A percentile compares a stretch with the other conserved stretches of the same genome.
phyloP scores from a whole-genome alignment of 2,797 vertebrate genomes.

The Numenius phaeopus region DNA sequence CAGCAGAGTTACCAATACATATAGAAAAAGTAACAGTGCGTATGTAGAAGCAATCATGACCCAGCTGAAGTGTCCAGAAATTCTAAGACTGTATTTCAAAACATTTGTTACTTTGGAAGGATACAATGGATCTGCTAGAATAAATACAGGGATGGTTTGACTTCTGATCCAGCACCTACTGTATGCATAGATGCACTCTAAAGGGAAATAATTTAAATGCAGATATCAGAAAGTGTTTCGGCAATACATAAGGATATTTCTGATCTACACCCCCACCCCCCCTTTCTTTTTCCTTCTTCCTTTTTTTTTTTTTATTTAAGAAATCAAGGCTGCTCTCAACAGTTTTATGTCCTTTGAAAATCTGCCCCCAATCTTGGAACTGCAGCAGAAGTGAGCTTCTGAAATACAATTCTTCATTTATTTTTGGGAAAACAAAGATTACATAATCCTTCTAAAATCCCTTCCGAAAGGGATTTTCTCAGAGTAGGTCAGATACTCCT shows the following conservation, averaged over 20 bases:
- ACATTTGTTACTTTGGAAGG: not conserved
- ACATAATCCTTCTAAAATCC: not conserved
- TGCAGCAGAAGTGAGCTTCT: not conserved
- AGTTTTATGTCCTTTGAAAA: not conserved
- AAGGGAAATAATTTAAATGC: not conserved
- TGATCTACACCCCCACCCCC: not conserved
- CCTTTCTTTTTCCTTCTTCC: too few species aligned
- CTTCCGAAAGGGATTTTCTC: conserved; percentile 2
- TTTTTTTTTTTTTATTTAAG: not conserved
- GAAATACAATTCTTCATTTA: not conserved
- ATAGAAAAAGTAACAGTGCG: not conserved
- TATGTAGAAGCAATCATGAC: not conserved
- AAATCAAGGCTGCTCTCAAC: not conserved
- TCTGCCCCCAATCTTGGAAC: not conserved
- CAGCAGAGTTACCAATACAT: not conserved
- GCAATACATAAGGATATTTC: not conserved
- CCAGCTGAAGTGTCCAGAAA: not conserved
- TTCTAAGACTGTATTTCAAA: not conserved
- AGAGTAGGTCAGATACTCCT: not conserved
- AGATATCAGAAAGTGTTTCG: not conserved
- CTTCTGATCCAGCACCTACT: not conserved
- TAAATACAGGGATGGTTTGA: not conserved
- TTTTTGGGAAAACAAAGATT: conserved; percentile 2
- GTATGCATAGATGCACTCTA: not conserved
- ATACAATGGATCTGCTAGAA: not conserved